phyloP scores from a whole-genome alignment of 2,113 vertebrate species.

The Gobiocypris rarus region DNA sequence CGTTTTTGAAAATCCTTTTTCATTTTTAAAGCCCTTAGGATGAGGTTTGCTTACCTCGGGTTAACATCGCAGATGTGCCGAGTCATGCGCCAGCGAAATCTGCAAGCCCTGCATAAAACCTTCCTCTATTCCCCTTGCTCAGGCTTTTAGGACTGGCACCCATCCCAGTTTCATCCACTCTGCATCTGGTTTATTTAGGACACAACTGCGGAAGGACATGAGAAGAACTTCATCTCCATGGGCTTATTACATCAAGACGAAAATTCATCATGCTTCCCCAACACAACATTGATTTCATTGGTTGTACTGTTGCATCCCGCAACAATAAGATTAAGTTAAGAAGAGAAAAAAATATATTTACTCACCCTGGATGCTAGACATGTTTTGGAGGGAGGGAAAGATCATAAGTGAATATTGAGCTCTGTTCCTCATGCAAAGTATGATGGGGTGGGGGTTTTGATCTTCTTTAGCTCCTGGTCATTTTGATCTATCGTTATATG shows the following conservation, averaged over 20 bases:
- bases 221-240: not conserved
- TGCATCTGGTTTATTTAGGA: conserved; percentile 29
- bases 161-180: conserved; percentile 24
- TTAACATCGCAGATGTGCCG: conserved; percentile 32
- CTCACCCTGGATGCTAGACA: not conserved
- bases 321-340: not conserved
- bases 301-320: not conserved
- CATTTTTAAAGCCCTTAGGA: conserved; percentile 38
- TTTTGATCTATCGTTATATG: no score
- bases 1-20: not conserved
- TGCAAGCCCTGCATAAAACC: conserved; percentile 38
- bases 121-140: conserved; percentile 6
- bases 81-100: conserved; percentile 27
- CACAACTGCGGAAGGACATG: not conserved
- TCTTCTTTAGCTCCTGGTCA: no score
- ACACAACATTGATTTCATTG: not conserved
- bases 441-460: not conserved
- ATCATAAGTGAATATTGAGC: not conserved
- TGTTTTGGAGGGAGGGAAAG: not conserved
- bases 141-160: conserved; percentile 25
- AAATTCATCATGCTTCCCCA: conserved; percentile 25
- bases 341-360: not conserved
- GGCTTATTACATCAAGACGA: conserved; percentile 9
- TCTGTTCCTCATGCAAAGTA: not conserved
- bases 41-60: not conserved